Conservation (phyloP, 2,113 vertebrate genomes). For the Phoxinus phoxinus region DNA sequence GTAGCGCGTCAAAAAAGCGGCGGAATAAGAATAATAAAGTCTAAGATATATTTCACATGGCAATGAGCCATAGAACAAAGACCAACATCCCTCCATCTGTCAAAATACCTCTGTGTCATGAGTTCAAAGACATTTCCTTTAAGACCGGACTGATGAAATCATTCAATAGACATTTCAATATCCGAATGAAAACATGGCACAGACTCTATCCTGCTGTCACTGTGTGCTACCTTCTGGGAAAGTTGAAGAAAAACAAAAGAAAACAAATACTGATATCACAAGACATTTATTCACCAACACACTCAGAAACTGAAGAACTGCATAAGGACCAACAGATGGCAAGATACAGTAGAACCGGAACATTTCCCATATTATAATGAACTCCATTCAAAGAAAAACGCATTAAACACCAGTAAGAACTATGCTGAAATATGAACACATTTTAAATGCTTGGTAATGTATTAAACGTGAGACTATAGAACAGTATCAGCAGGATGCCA, state of each 20-base stretch:
- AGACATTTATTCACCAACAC: conserved; percentile 23
- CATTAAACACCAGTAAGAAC: neutral
- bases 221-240: neutral
- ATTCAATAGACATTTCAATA: neutral
- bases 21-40: no score
- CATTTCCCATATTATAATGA: neutral
- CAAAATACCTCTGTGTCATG: neutral
- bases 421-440: neutral
- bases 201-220: neutral
- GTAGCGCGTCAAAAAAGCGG: no score
- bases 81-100: neutral
- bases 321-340: neutral
- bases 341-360: neutral
- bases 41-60: neutral
- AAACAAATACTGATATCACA: conserved; percentile 1
- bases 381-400: neutral
- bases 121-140: neutral
- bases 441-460: neutral
- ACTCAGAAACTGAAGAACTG: neutral
- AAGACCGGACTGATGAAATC: neutral
- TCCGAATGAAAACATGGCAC: neutral
- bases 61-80: neutral
- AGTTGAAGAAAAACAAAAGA: neutral
- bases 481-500: neutral
- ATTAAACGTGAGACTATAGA: conserved; percentile 13